Evolutionary conservation across 2,888 invertebrate genomes (phyloP), one percentile per base, ranked within the genome.

Genomic region (Ophion costatus): DNA sequence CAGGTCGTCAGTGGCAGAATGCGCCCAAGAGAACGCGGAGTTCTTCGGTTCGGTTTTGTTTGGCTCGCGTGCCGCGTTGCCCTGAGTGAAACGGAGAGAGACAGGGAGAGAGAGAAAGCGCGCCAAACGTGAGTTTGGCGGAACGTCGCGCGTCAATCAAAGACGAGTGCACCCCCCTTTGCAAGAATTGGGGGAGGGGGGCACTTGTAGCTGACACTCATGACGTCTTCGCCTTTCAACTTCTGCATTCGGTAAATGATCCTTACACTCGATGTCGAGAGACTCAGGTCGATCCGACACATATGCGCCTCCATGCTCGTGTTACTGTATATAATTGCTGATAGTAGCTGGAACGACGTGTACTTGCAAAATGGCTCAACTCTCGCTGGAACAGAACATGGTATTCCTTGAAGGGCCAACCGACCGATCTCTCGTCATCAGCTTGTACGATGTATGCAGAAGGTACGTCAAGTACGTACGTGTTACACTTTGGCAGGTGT

Each of bases 101-200:
- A n/a, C 4, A 42, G 20, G 9, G 67, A 67, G 77, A 38, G 38
- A 9, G 66, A 24, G 63, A 51, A 66, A 42, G 80, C 64, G 73
- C 20, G 56, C 77, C 59, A 56, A 70, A 70, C 66, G 66, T 66
- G 90, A 92, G 92, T 92, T 92, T 91, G 91, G 91, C 90, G 89
- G 87, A 90, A 93, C 91, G 92, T 92, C 92, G 91, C 88, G 90
- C 92, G 93, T 93, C 93, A 93, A 93, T 93, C 93, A 93, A 92
- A 91, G 86, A 84, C 80, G 61, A 80, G 71, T 61, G 84, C 84
- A 87, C 85, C 84, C 82, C 79, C 83, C 83, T 78, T 84, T 84
- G 57, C 6, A 9, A 17, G 10, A 9, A 20, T 14, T 24, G 17
- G n/a, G n/a, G 29, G 29, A 51, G 38, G 59, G 67, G 80, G 82